Base-by-base conservation (phyloP, 2,797 vertebrate species). In the Halcyon leucocephala region DNA sequence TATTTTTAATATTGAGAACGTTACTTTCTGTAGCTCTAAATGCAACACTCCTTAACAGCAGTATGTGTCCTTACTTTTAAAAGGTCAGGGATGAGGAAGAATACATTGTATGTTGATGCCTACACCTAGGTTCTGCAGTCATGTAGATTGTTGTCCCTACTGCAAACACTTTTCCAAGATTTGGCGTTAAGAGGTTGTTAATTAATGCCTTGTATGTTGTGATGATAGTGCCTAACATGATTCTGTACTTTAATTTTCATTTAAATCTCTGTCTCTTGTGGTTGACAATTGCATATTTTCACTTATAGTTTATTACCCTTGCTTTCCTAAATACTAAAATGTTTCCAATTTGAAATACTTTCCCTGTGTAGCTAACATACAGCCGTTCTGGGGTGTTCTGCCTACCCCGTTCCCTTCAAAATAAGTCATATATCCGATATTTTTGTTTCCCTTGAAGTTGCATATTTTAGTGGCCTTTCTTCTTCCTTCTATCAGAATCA, bases 401-500 rank as follows among this genome's bases (percentile, higher is more conserved):
- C 39, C 65, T 55, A 13, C 8, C 6, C 35, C 7, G 2, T 62
- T 89, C 16, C 51, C 28, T 76, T 89, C 55, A 58, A 44, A 86
- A 14, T 48, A 77, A 94, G 46, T 64, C 12, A 6, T 12, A 3
- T n/a, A 37, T 82, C 65, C 46, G 33, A 29, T 55, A 41, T 67
- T 51, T 94, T 37, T 82, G 14, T 73, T 81, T 78, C 28, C 29
- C 17, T 82, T 61, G 31, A 72, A 29, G 26, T 21, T 39, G 85
- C 78, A 14, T 91, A 80, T 89, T 94, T 62, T 70, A 35, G 14
- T 93, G 79, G 19, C 71, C 37, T 58, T 83, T 79, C 57, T 77
- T 74, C 12, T 20, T 84, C 64, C 6, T 3, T 26, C 24, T 84
- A 37, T 73, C 42, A 77, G 55, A 90, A 73, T 76, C 54, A 31